Conservation (phyloP, 2,797 vertebrate species). For the Chanos chanos region DNA sequence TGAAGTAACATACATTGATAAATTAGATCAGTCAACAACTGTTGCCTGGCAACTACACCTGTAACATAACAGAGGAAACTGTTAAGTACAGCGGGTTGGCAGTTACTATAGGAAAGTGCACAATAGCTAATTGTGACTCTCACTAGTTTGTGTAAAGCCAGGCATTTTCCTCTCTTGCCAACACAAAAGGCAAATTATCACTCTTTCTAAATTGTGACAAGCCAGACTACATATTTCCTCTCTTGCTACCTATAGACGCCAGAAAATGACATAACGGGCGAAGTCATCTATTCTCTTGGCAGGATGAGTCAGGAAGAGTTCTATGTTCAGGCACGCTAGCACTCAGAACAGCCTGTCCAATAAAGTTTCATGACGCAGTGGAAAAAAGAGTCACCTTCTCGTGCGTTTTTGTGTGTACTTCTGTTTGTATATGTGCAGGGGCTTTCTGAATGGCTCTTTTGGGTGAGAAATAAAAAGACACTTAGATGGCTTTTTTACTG, state of each 20-base stretch:
- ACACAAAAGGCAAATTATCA: not conserved
- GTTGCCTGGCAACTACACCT: no score
- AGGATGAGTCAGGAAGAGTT: conserved; percentile 12
- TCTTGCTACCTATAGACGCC: not conserved
- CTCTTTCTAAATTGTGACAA: not conserved
- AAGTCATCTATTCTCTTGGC: conserved; percentile 14
- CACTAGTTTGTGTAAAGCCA: not conserved
- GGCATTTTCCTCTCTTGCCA: conserved; percentile 6
- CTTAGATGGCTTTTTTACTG: no score
- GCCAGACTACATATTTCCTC: conserved; percentile 1
- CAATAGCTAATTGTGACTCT: not conserved
- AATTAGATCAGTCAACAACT: no score
- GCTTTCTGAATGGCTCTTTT: no score
- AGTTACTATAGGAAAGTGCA: not conserved
- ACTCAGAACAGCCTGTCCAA: not conserved
- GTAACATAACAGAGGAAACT: no score
- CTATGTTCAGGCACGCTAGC: conserved; percentile 1
- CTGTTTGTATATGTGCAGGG: no score
- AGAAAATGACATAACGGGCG: not conserved
- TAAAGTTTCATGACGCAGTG: conserved; percentile 4
- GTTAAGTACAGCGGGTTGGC: no score
- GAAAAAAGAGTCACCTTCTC: no score
- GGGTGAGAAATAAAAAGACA: no score
- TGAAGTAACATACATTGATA: no score
- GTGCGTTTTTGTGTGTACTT: no score